Base-by-base conservation (phyloP, 2,888 invertebrate genomes). In the Pseudolycoriella hygida region DNA sequence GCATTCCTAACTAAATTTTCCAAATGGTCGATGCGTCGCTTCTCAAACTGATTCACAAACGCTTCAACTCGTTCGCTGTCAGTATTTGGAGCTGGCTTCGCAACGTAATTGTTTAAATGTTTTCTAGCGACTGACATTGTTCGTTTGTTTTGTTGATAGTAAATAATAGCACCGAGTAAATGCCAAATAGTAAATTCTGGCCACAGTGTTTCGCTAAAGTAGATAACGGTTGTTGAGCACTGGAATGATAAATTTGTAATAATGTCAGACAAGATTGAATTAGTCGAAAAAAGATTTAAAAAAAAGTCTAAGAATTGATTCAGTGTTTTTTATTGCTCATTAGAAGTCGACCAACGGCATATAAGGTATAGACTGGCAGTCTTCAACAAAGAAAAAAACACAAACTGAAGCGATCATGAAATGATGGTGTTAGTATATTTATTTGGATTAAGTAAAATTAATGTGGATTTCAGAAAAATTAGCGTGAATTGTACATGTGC, bases 111-210 rank as follows among this genome's bases (percentile, higher is more conserved):
- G 12, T 42, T 18, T 8, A 42, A 15, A 30, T 14, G 6, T 38
- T 14, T 20, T 30, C 34, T 34, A 3, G 37, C 17, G 11, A 11
- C 20, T 5, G 17, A 1, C 38, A 46, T 17, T 17, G 37, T 38
- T 38, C 14, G 20, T 17, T 42, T 38, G 20, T 42, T 25, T 2
- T 63, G 61, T 66, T 98, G 97, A 64, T 86, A 98, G 55, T 83
- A 77, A 55, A 96, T 77, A 48, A 98, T 74, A 19, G 86, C 87
- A 17, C 71, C 74, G 51, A 94, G 67, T 43, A 98, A 73, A 64
- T 94, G 83, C 90, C 92, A 96, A 48, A 92, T 74, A 39, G 77
- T 79, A 58, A 97, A 92, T 59, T 94, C 94, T 2, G 98, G 98
- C 98, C 98, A 99, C 31, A 97, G 66, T 0, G 87, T 85, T 50